Evolutionary conservation across 2,113 vertebrate genomes (phyloP), one percentile per base, ranked within the genome.

Genomic region (Pedionomus torquatus): DNA sequence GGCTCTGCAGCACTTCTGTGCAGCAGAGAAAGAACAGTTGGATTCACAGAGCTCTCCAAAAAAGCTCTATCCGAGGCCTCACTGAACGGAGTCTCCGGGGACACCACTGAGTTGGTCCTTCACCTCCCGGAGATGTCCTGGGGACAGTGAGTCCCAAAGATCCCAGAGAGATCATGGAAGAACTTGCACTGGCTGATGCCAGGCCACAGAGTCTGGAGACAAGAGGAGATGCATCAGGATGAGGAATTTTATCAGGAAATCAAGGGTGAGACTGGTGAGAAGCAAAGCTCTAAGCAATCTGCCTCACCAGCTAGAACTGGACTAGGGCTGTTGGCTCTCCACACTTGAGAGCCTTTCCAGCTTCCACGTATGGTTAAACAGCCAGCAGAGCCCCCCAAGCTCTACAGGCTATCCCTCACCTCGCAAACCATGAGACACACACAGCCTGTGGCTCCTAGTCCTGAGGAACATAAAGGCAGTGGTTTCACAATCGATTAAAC

Each of bases 301-400:
- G 35, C 48, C 58, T 21, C 54, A 25, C 35, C 75, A 26, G 31
- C 28, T 11, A 52, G 43, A 57, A 58, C 28, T 28, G 55, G 39
- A 24, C 48, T 39, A 57, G 33, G 64, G 35, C 77, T 57, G 17
- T 1, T 20, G 21, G 35, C 75, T 33, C 48, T 79, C 24, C 54
- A 57, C 23, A 10, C 33, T 9, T 5, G 35, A 72, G 65, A 57
- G 17, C 44, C n/a, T 10, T 30, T 46, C 52, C 46, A 60, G 11
- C 26, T 25, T 48, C n/a, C 51, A 25, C 5, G 0, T 5, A 11
- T 0, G 0, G 28, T 23, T 14, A 25, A 39, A 28, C 48, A 26
- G 37, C n/a, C 26, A 37, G 75, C 43, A 76, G 64, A 81, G n/a
- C 21, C 30, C 21, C 35, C 13, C 58, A 25, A 49, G 58, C 65